phyloP scores from a whole-genome alignment of 2,113 vertebrate species.

The Rhegmatorhina hoffmannsi region DNA sequence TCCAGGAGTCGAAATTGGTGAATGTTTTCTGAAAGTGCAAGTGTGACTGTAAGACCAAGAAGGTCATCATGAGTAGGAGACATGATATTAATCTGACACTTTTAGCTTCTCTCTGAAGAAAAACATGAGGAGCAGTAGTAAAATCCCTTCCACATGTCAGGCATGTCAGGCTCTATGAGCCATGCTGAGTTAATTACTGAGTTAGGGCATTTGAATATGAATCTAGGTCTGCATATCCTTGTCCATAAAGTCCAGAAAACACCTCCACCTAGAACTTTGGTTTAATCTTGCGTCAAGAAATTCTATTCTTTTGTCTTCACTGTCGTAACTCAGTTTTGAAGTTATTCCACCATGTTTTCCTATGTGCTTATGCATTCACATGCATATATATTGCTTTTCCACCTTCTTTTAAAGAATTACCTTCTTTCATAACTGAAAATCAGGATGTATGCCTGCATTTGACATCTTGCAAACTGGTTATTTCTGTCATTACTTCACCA shows the following conservation, averaged over 20 bases:
- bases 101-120: background rate
- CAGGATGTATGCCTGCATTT: background rate
- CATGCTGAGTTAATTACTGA: background rate
- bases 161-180: background rate
- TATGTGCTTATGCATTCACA: background rate
- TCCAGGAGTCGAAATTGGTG: background rate
- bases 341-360: background rate
- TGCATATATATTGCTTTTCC: background rate
- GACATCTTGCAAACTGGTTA: background rate
- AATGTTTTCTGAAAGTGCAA: background rate
- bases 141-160: background rate
- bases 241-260: background rate
- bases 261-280: background rate
- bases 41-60: background rate
- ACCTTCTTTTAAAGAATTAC: background rate
- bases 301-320: background rate
- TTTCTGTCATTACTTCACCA: background rate
- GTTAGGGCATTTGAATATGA: background rate
- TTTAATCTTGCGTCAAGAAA: background rate
- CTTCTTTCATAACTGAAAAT: background rate
- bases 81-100: background rate
- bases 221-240: background rate
- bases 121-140: background rate
- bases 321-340: background rate
- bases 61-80: background rate